Percentiles rank a stretch among this genome's conserved stretches.
These are phyloP conservation scores for Oryctes rhinoceros DNA, from an alignment of 1,140 invertebrate genomes.

Conservation along the genomic window DNA sequence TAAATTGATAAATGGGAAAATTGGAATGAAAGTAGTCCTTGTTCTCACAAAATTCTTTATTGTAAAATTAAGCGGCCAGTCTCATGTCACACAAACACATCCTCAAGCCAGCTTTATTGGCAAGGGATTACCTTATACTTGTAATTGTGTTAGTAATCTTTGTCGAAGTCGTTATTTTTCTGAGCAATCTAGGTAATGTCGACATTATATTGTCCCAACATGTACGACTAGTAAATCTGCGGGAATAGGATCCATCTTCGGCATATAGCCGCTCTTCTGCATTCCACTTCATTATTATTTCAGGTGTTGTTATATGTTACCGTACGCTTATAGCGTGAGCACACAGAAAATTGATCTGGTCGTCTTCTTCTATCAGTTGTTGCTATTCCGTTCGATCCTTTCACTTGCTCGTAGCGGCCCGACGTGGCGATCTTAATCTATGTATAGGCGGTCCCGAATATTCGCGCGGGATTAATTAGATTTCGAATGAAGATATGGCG, in stretches of 20 bases:
- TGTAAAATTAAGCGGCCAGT: too few species aligned
- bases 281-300: conserved; percentile 15
- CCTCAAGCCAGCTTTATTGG: too few species aligned
- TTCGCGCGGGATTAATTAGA: background rate
- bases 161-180: too few species aligned
- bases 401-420: background rate
- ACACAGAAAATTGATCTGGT: background rate
- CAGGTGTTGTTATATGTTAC: conserved; percentile 5
- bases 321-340: background rate
- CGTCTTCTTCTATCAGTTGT: background rate
- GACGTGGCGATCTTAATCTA: background rate
- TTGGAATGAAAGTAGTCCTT: too few species aligned
- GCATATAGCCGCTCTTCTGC: background rate
- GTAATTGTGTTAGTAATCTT: too few species aligned
- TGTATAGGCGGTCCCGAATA: background rate
- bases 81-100: too few species aligned
- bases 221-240: background rate
- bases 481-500: background rate
- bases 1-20: too few species aligned
- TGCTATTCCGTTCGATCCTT: background rate
- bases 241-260: background rate
- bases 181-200: background rate
- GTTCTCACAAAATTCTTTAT: too few species aligned
- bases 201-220: background rate
- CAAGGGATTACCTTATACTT: too few species aligned